Evolutionary conservation across 2,797 vertebrate species (phyloP).

Genomic region (Macropus fuliginosus): DNA sequence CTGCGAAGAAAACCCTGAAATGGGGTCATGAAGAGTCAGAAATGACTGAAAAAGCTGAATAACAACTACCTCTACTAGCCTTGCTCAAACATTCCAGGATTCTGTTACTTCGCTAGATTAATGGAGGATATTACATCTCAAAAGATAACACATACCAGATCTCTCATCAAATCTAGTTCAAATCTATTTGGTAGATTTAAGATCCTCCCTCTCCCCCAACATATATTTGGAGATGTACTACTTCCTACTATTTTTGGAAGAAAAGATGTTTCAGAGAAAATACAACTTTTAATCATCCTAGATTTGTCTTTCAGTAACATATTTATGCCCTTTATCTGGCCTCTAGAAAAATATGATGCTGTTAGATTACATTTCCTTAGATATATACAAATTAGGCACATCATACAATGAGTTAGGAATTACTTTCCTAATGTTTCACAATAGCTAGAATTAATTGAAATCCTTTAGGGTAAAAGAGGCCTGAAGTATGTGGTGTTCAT

Average conservation of each 20-base stretch:
- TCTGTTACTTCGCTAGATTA: constrained; percentile 22
- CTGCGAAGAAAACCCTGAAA: neutral
- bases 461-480: constrained; percentile 72
- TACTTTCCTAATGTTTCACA: constrained; percentile 72
- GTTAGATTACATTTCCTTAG: constrained; percentile 72
- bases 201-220: constrained; percentile 58
- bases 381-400: constrained; percentile 76
- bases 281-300: constrained; percentile 76
- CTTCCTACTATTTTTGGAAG: constrained; percentile 76
- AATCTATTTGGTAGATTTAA: constrained; percentile 78
- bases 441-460: constrained; percentile 76
- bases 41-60: neutral
- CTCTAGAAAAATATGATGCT: constrained; percentile 74
- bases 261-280: constrained; percentile 75
- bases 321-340: constrained; percentile 78
- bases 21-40: neutral
- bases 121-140: constrained; percentile 74
- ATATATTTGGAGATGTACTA: constrained; percentile 74
- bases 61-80: neutral
- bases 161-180: constrained; percentile 70
- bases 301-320: constrained; percentile 75
- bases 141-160: constrained; percentile 64
- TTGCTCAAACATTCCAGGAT: neutral
- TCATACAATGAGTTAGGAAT: constrained; percentile 73
- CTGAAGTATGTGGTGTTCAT: constrained; percentile 73